These are phyloP conservation scores for Cyprinus carpio DNA, from an alignment of 2,113 vertebrate genomes.

Conservation along the genomic window DNA sequence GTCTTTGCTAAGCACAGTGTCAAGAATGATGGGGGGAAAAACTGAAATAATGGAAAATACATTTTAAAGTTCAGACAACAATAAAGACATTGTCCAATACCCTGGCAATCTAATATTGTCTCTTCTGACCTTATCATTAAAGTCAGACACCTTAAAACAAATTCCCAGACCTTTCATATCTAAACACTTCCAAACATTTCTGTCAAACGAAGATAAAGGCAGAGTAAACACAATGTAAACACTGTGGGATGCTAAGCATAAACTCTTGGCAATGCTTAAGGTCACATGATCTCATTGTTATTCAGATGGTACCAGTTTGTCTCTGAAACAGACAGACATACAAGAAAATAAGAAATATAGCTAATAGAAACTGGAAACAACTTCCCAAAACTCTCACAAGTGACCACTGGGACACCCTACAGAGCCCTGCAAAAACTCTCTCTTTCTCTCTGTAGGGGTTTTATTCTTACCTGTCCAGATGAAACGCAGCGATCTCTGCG, in stretches of 20 bases:
- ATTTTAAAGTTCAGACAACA: neutral
- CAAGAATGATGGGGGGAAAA: neutral
- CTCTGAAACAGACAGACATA: neutral
- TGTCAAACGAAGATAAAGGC: constrained; percentile 21
- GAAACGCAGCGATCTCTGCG: constrained; percentile 95
- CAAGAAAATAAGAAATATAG: neutral
- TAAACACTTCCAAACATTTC: constrained; percentile 15
- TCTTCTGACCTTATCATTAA: neutral
- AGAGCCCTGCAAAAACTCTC: neutral
- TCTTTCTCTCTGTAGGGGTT: constrained; percentile 1
- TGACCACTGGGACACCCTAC: neutral
- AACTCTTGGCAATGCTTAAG: neutral
- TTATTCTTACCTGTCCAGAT: constrained; percentile 89
- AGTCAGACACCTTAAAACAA: neutral
- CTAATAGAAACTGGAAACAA: neutral
- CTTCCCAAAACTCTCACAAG: neutral
- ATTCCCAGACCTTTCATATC: neutral
- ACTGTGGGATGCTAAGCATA: neutral
- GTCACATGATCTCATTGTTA: constrained; percentile 5
- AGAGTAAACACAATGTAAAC: constrained; percentile 2
- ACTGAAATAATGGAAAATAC: neutral
- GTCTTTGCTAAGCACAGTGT: neutral
- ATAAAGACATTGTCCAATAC: neutral
- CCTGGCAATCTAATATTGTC: neutral
- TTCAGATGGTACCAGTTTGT: constrained; percentile 1